Percentiles rank a stretch among this genome's conserved stretches.
Conservation (phyloP, 1,140 invertebrate species). For the Cyrtorhinus lividipennis region DNA sequence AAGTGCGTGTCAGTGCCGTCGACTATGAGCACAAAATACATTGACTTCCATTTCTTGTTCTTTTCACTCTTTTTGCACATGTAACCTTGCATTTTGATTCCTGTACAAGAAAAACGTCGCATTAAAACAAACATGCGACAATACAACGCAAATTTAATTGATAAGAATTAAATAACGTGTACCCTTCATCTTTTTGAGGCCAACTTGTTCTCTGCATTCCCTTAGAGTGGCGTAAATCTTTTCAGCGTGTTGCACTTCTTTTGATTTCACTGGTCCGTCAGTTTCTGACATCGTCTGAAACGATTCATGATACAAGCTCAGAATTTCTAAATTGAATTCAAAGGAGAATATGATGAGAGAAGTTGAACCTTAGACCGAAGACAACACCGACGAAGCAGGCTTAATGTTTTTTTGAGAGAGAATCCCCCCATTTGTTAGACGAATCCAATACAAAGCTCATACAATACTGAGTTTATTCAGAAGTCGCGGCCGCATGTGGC, state of each 20-base stretch:
- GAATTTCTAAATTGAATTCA: neutral
- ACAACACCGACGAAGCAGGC: neutral
- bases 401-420: neutral
- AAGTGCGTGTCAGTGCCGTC: conserved; percentile 88
- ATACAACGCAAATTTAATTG: neutral
- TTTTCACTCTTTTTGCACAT: conserved; percentile 88
- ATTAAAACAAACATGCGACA: neutral
- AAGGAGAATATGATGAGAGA: neutral
- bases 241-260: conserved; percentile 63
- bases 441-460: no score
- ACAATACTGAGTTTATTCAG: no score
- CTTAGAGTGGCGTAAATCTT: conserved; percentile 86
- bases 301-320: no score
- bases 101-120: conserved; percentile 25
- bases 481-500: no score
- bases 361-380: no score
- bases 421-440: no score
- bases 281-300: conserved; percentile 49
- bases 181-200: conserved; percentile 71
- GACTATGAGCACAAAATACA: conserved; percentile 83
- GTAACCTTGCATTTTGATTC: conserved; percentile 89
- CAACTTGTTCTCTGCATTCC: conserved; percentile 78
- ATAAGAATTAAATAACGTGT: neutral
- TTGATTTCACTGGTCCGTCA: conserved; percentile 36
- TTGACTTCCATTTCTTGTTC: conserved; percentile 90